Evolutionary conservation across 2,113 vertebrate species (phyloP).

Genomic region (Poicephalus meyeri): DNA sequence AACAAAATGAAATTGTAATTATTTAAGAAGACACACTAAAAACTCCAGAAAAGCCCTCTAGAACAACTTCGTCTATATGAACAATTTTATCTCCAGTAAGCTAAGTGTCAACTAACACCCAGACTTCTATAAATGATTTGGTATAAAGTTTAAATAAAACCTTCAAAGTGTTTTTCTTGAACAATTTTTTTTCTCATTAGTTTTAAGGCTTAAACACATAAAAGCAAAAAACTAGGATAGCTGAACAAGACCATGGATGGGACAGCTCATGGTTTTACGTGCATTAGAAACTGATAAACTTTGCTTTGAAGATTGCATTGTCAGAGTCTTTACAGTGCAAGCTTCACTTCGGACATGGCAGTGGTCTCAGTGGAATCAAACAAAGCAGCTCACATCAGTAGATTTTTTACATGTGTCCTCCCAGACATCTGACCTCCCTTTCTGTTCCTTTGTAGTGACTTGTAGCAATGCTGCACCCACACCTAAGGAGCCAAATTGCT

Average conservation of each 20-base stretch:
- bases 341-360: neutral
- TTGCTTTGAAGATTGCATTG: neutral
- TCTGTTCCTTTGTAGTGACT: neutral
- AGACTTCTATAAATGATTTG: neutral
- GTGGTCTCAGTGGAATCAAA: neutral
- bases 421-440: neutral
- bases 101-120: neutral
- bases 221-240: neutral
- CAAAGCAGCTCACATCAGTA: neutral
- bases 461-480: neutral
- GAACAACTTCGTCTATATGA: neutral
- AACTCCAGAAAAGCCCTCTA: neutral
- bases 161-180: neutral
- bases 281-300: neutral
- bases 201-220: neutral
- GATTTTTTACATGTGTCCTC: neutral
- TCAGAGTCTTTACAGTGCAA: neutral
- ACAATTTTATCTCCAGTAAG: neutral
- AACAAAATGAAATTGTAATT: neutral
- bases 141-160: neutral
- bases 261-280: neutral
- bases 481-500: neutral
- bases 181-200: neutral
- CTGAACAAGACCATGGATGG: neutral
- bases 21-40: neutral